Evolutionary conservation across 2,888 invertebrate genomes (phyloP).

Genomic region (Pristionchus mayeri): DNA sequence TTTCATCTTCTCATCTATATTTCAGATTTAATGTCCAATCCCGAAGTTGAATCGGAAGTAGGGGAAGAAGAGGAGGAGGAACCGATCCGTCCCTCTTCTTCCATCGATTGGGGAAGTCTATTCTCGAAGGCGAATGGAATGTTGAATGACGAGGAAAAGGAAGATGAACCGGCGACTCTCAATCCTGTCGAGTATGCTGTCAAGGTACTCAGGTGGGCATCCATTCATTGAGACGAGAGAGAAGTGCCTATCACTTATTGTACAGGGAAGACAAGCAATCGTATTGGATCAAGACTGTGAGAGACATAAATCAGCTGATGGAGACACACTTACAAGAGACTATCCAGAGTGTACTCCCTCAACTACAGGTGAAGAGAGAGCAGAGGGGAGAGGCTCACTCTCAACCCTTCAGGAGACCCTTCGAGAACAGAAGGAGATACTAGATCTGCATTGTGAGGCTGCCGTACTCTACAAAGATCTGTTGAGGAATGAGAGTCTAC

Average conservation of each 20-base stretch:
- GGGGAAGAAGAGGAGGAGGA: conserved; percentile 44
- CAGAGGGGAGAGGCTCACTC: too few relatives aligned
- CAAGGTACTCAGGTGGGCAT: conserved; percentile 8
- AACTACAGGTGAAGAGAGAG: conserved; percentile 41
- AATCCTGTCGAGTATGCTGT: background rate
- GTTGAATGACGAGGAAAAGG: conserved; percentile 9
- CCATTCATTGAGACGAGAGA: background rate
- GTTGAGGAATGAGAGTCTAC: conserved; percentile 63
- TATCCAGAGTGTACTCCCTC: conserved; percentile 8
- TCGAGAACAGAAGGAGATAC: conserved; percentile 61
- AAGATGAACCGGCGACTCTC: conserved; percentile 23
- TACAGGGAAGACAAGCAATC: conserved; percentile 38
- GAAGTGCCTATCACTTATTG: background rate
- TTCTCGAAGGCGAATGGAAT: conserved; percentile 38
- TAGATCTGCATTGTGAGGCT: conserved; percentile 73
- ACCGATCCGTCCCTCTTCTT: background rate
- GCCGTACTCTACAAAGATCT: conserved; percentile 72
- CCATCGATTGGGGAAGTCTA: conserved; percentile 45
- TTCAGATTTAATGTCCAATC: conserved; percentile 40
- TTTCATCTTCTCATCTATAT: background rate
- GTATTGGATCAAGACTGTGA: conserved; percentile 43
- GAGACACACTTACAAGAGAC: conserved; percentile 40
- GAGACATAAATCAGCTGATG: conserved; percentile 31
- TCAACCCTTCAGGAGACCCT: conserved; percentile 46
- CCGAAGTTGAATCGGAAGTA: conserved; percentile 5